Conservation (phyloP, 2,797 vertebrate genomes). For the Manis pentadactyla region DNA sequence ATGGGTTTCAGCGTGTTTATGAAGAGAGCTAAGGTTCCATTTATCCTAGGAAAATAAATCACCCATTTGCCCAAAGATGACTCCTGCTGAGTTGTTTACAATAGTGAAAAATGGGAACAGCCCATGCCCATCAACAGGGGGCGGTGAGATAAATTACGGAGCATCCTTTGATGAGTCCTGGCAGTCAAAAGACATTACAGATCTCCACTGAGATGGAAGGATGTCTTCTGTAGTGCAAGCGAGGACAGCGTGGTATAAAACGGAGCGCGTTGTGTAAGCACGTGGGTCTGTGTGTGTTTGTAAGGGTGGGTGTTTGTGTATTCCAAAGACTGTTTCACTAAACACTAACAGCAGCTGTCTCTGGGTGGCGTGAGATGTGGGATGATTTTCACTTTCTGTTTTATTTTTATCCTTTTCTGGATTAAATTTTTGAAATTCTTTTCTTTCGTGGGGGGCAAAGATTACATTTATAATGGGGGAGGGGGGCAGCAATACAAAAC, state of each 20-base stretch:
- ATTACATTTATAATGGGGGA: not conserved
- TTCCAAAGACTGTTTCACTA: not conserved
- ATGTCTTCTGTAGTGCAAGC: fast-evolving
- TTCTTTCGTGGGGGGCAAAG: not conserved
- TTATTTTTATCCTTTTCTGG: not conserved
- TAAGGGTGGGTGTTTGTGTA: not conserved
- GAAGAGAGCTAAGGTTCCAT: not conserved
- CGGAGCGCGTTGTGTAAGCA: fast-evolving
- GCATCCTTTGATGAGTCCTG: fast-evolving
- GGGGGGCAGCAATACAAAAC: not conserved
- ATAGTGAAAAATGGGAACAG: not conserved
- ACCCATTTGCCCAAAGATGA: not conserved
- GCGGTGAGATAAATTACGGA: not conserved
- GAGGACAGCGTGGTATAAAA: fast-evolving
- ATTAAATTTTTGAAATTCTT: not conserved
- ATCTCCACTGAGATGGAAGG: not conserved
- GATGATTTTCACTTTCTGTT: not conserved
- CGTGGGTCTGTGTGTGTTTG: not conserved
- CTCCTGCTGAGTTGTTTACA: fast-evolving
- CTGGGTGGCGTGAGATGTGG: not conserved
- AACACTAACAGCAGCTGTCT: not conserved
- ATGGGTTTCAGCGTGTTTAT: not conserved
- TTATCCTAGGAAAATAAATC: not conserved
- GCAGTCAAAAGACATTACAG: fast-evolving
- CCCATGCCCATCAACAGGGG: not conserved